Base-by-base conservation (phyloP, 2,113 vertebrate genomes). In the Mustela nigripes region DNA sequence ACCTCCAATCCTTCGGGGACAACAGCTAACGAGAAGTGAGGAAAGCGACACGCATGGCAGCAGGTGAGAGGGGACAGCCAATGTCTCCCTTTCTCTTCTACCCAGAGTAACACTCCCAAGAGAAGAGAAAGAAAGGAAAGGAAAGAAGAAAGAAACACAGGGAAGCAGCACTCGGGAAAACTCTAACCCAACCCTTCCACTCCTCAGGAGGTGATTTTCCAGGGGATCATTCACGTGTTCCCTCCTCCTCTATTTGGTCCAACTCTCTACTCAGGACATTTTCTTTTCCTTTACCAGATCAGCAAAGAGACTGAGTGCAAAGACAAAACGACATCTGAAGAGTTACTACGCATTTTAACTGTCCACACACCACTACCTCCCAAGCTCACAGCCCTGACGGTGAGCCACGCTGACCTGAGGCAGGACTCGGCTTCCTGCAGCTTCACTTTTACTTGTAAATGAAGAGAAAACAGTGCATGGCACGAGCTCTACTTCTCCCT, bases 41-140 rank as follows among this genome's bases (percentile, higher is more conserved):
- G 60, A 80, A 84, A 97, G 93, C 92, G 24, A 89, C 71, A 53
- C 88, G 96, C 88, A 95, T 1, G 82, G 93, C 42, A 95, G 96
- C 93, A 93, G 73, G 48, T 36, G 39, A 88, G 53, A 88, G 12
- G 78, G 71, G 62, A 36, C 71, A 94, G 94, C 79, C 96, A 58
- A 7, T 71, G 31, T 89, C 74, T 83, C 50, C 80, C n/a, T 96
- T 63, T 67, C 83, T 80, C 60, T 71, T 21, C 86, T 88, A 78
- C 3, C 18, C 31, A 96, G 26, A 67, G 33, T 56, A 39, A 92
- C 86, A 67, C 18, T 65, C 42, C 53, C 94, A 62, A 83, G 76
- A 87, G 2, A 53, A 79, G 50, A 65, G 33, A 56, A 53, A 62
- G 62, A 15, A 48, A 67, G 56, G 45, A 19, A 71, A 45, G 11